Percentiles rank a stretch among this genome's conserved stretches.
Evolutionary conservation across 2,113 vertebrate genomes (phyloP).

Genomic region (Triplophysa tibetana): DNA sequence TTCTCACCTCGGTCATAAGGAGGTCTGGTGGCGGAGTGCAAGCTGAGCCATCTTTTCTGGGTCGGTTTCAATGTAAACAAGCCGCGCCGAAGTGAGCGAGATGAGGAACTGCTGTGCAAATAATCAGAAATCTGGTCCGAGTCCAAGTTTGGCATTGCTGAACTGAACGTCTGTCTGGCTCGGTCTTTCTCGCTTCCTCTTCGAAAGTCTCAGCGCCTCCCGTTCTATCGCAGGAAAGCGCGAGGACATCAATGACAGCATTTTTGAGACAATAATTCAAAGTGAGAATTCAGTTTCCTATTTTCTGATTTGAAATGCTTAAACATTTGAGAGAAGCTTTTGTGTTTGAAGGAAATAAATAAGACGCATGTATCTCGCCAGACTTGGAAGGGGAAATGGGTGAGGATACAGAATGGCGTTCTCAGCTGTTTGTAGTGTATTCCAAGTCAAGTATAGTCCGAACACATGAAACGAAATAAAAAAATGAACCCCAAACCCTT

Average conservation of each 20-base stretch:
- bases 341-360: not conserved
- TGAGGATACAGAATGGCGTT: slow-evolving; percentile 11
- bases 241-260: not conserved
- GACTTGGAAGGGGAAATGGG: slow-evolving; percentile 17
- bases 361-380: not conserved
- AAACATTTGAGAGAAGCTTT: slow-evolving; percentile 13
- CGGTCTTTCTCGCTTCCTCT: slow-evolving; percentile 11
- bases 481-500: slow-evolving; percentile 10
- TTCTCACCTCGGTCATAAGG: slow-evolving; percentile 27
- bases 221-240: not conserved
- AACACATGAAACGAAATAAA: slow-evolving; percentile 24
- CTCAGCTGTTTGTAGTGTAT: slow-evolving; percentile 2
- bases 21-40: slow-evolving; percentile 13
- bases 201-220: not conserved
- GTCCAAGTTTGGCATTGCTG: slow-evolving; percentile 55
- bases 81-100: slow-evolving; percentile 18
- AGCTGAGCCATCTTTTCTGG: slow-evolving; percentile 26
- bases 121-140: slow-evolving; percentile 42
- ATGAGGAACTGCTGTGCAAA: slow-evolving; percentile 52
- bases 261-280: not conserved
- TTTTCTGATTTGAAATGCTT: not conserved
- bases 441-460: slow-evolving; percentile 1
- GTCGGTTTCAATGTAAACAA: slow-evolving; percentile 51
- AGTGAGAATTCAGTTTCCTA: not conserved
- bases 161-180: slow-evolving; percentile 29